Conservation (phyloP, 2,797 vertebrate genomes). For the Mormyrus proboscirostris region DNA sequence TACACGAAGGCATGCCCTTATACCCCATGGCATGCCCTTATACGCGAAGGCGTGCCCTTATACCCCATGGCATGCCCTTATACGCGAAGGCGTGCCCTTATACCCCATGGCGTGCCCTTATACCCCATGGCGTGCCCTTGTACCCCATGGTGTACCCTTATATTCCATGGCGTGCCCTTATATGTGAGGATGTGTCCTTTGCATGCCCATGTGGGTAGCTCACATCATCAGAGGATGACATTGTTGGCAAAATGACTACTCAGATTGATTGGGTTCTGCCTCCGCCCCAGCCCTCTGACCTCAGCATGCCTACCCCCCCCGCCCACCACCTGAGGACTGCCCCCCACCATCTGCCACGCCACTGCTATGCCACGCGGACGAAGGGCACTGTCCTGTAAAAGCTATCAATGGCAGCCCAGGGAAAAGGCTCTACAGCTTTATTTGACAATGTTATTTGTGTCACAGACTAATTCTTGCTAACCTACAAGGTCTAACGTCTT, state of each 20-base stretch:
- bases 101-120: too few species aligned
- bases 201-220: background rate
- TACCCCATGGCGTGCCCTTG: too few species aligned
- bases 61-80: too few species aligned
- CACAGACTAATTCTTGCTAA: background rate
- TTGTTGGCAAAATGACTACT: slow-evolving; percentile 29
- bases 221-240: background rate
- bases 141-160: background rate
- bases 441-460: background rate
- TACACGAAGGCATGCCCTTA: background rate
- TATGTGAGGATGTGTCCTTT: background rate
- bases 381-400: background rate
- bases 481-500: background rate
- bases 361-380: background rate
- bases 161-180: background rate
- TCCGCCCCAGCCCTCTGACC: slow-evolving; percentile 7
- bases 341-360: background rate
- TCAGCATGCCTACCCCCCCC: background rate
- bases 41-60: too few species aligned
- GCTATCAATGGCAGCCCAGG: background rate
- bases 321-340: background rate
- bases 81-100: too few species aligned
- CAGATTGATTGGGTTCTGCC: slow-evolving; percentile 35
- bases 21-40: background rate
- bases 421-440: background rate